Evolutionary conservation across 2,888 invertebrate genomes (phyloP).

Genomic region (Leucophenga maculata): DNA sequence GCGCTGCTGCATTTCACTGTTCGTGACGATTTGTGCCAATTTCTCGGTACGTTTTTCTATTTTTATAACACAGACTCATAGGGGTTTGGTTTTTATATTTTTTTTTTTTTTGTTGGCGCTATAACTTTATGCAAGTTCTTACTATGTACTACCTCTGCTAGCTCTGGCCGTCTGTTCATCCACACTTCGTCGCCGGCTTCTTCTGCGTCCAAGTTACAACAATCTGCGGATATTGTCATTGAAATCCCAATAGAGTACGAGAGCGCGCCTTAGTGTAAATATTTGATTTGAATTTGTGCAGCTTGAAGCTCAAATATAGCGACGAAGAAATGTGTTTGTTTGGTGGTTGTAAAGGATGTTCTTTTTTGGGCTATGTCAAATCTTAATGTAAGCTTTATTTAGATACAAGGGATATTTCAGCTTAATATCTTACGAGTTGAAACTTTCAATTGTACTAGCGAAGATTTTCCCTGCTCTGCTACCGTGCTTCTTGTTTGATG

Average conservation of each 20-base stretch:
- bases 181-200: conserved; percentile 38
- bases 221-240: conserved; percentile 61
- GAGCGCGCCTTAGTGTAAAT: conserved; percentile 49
- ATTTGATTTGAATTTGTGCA: conserved; percentile 54
- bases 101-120: too few relatives aligned
- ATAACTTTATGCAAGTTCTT: not conserved
- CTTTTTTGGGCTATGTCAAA: not conserved
- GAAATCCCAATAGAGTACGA: conserved; percentile 43
- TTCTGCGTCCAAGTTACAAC: conserved; percentile 51
- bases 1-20: not conserved
- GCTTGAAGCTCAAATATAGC: not conserved
- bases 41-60: conserved; percentile 49
- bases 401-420: too few relatives aligned
- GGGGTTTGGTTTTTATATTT: not conserved
- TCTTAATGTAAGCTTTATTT: too few relatives aligned
- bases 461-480: too few relatives aligned
- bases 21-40: conserved; percentile 60
- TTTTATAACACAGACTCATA: conserved; percentile 7
- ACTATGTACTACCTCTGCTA: too few relatives aligned
- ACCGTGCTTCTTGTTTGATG: too few relatives aligned
- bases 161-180: too few relatives aligned
- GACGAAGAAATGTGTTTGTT: not conserved
- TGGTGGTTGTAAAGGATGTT: not conserved
- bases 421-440: too few relatives aligned
- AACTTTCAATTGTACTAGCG: too few relatives aligned